Conservation (phyloP, 1,140 invertebrate genomes). For the Hirudo medicinalis region DNA sequence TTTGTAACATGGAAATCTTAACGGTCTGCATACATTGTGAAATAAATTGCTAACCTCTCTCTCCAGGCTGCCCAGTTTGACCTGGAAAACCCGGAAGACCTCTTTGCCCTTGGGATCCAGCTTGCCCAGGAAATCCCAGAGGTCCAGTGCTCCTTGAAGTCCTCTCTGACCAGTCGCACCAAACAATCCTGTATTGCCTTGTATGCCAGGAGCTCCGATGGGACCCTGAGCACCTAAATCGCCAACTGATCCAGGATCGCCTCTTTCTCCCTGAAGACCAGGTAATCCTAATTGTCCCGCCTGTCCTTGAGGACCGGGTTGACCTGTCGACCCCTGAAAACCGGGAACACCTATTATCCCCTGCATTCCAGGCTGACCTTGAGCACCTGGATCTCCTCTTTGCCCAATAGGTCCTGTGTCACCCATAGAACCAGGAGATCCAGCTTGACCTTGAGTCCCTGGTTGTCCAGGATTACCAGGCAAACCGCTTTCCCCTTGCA, state of each 20-base stretch:
- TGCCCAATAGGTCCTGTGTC: conserved; percentile 14
- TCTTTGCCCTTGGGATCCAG: conserved; percentile 17
- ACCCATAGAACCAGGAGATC: conserved; percentile 56
- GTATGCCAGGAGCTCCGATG: conserved; percentile 42
- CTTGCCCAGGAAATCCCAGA: conserved; percentile 14
- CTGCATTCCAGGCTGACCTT: conserved; percentile 38
- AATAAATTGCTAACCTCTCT: background rate
- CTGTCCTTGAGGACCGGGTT: conserved; percentile 44
- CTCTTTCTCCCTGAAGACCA: conserved; percentile 52
- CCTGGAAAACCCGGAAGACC: conserved; percentile 8
- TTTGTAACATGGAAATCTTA: no score
- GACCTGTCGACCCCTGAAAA: conserved; percentile 56
- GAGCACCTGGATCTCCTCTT: conserved; percentile 2
- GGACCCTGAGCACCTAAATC: conserved; percentile 58
- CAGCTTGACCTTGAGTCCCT: conserved; percentile 56
- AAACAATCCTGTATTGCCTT: background rate
- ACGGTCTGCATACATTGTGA: no score
- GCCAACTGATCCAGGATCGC: conserved; percentile 48
- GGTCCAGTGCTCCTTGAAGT: conserved; percentile 47
- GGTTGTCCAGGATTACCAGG: conserved; percentile 31
- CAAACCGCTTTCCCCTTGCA: conserved; percentile 33
- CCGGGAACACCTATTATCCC: conserved; percentile 46
- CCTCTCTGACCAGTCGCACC: conserved; percentile 6
- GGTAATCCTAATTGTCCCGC: conserved; percentile 47
- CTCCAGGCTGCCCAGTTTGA: conserved; percentile 10